A percentile compares a stretch with the other conserved stretches of the same genome.
These are phyloP conservation scores for Pheosia gnoma DNA, from an alignment of 2,888 invertebrate genomes.

Conservation along the genomic window DNA sequence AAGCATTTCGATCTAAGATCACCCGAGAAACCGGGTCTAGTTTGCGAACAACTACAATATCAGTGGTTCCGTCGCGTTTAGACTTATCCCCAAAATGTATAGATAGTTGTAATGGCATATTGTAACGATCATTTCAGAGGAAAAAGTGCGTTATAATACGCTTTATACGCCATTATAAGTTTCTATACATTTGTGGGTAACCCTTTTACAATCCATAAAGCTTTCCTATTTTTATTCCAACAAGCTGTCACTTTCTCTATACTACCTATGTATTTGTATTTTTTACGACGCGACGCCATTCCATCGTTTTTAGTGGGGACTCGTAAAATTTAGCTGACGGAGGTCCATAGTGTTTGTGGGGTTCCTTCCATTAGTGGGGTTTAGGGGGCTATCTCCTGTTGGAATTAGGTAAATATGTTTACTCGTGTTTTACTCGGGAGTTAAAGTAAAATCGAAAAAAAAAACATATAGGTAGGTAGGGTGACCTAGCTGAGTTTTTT, in stretches of 20 bases:
- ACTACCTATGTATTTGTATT: not conserved
- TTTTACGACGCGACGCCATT: not conserved
- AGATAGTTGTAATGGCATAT: no score
- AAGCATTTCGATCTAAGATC: no score
- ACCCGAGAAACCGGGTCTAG: no score
- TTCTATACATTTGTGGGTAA: no score
- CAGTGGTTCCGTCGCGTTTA: no score
- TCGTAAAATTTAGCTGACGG: slow-evolving; percentile 5
- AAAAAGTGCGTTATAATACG: no score
- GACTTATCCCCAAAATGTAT: no score
- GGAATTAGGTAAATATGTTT: not conserved
- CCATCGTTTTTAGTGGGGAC: not conserved
- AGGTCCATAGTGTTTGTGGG: slow-evolving; percentile 1
- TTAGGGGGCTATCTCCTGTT: not conserved
- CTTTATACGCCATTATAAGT: no score
- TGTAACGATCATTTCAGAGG: no score
- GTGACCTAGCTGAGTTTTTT: no score
- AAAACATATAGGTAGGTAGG: no score
- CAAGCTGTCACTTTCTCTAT: not conserved
- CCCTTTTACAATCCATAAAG: slow-evolving; percentile 4
- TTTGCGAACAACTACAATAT: no score
- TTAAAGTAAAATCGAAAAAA: not conserved
- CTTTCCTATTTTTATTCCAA: slow-evolving; percentile 13
- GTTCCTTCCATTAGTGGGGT: not conserved
- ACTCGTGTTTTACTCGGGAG: not conserved